Percentiles rank a stretch among this genome's conserved stretches.
These are phyloP conservation scores for Xestoiulus laeticollis DNA, from an alignment of 2,888 invertebrate species.

Conservation along the genomic window DNA sequence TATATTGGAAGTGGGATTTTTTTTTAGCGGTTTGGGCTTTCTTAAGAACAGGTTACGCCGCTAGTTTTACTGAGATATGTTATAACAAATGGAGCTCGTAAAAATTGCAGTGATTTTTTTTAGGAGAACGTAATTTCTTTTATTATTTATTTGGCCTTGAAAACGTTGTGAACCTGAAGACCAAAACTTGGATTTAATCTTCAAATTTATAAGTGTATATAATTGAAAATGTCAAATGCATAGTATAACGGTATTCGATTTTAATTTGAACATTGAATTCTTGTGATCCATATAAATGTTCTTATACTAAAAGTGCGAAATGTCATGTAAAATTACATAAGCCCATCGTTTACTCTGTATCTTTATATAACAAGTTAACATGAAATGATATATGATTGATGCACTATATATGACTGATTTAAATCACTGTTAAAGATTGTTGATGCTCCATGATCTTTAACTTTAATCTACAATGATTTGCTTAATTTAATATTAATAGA, in stretches of 20 bases:
- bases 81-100: not conserved
- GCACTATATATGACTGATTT: no score
- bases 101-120: not conserved
- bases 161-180: not conserved
- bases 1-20: not conserved
- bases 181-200: not conserved
- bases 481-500: no score
- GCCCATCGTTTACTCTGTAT: no score
- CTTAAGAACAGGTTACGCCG: not conserved
- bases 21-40: not conserved
- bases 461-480: no score
- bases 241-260: not conserved
- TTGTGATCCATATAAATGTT: no score
- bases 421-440: no score
- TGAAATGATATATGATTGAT: no score
- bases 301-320: no score
- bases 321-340: no score
- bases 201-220: not conserved
- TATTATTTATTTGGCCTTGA: constrained; percentile 31
- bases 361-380: no score
- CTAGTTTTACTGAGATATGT: not conserved
- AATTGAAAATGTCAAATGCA: not conserved
- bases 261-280: no score
- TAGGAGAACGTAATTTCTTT: not conserved
- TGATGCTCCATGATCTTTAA: no score